phyloP scores from a whole-genome alignment of 2,113 vertebrate species.

The Agelaius phoeniceus region DNA sequence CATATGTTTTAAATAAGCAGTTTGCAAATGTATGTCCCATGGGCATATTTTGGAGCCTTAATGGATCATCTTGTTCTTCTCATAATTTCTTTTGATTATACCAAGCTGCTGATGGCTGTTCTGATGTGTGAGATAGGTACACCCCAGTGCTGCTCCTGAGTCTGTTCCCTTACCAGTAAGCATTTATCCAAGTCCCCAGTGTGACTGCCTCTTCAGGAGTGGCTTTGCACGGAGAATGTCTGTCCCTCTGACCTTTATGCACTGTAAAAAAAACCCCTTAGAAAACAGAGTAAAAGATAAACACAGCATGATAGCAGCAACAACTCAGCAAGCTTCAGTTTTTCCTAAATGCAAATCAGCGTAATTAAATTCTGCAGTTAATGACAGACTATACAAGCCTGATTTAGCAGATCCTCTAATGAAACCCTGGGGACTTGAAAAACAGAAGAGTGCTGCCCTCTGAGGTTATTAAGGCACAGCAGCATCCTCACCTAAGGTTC shows the following conservation, averaged over 20 bases:
- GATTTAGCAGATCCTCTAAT: constrained; percentile 53
- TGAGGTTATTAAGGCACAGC: background rate
- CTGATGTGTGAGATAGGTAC: background rate
- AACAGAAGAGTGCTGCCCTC: background rate
- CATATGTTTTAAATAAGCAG: background rate
- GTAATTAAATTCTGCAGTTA: constrained; percentile 35
- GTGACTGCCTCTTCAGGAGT: background rate
- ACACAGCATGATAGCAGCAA: background rate
- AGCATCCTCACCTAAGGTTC: background rate
- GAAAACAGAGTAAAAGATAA: background rate
- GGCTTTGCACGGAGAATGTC: background rate
- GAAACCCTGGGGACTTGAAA: constrained; percentile 27
- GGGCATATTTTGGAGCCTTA: background rate
- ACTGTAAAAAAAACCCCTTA: background rate
- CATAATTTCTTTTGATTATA: background rate
- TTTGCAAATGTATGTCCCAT: background rate
- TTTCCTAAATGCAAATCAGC: constrained; percentile 39
- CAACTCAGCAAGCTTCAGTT: constrained; percentile 25
- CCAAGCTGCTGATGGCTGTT: background rate
- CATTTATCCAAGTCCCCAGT: background rate
- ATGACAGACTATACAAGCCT: background rate
- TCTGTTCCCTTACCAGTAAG: background rate
- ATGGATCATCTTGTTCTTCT: background rate
- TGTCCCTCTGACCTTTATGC: background rate
- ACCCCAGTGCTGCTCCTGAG: background rate